A percentile compares a stretch with the other conserved stretches of the same genome.
Evolutionary conservation across 1,140 invertebrate genomes (phyloP).

Genomic region (Formica exsecta): DNA sequence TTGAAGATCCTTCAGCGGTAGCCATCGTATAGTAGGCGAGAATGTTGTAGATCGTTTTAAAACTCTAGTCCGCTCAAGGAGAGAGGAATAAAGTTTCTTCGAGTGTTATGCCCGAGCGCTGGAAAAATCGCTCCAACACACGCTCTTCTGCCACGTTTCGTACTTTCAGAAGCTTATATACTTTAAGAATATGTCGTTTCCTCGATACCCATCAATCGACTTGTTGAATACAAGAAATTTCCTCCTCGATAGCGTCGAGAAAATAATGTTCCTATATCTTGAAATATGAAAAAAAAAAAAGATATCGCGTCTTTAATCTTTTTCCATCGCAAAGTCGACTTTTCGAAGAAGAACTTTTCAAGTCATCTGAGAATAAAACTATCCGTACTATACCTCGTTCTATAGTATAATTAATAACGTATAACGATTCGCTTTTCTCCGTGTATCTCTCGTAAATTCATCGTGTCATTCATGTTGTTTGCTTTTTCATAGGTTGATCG

Average conservation of each 20-base stretch:
- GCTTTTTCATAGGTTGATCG: neutral
- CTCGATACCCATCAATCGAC: neutral
- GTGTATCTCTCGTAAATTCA: neutral
- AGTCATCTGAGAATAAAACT: neutral
- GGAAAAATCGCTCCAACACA: conserved; percentile 50
- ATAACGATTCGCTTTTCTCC: too few relatives aligned
- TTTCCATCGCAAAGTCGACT: neutral
- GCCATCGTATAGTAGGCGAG: conserved; percentile 80
- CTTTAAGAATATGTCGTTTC: too few relatives aligned
- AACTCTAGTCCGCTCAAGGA: conserved; percentile 54
- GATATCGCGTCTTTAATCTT: neutral
- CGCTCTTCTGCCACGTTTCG: too few relatives aligned
- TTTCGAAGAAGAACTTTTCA: neutral
- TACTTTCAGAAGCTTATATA: too few relatives aligned
- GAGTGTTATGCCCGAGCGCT: conserved; percentile 66
- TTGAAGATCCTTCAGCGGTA: conserved; percentile 70
- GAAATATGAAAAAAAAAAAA: neutral
- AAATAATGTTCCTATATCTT: neutral
- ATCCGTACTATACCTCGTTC: too few relatives aligned
- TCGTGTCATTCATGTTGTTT: neutral
- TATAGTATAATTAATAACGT: too few relatives aligned
- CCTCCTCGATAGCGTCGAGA: neutral
- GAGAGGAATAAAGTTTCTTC: conserved; percentile 57
- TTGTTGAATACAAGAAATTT: neutral
- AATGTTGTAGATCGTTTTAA: conserved; percentile 75